Conservation (phyloP, 1,140 invertebrate genomes). For the Homarus americanus region DNA sequence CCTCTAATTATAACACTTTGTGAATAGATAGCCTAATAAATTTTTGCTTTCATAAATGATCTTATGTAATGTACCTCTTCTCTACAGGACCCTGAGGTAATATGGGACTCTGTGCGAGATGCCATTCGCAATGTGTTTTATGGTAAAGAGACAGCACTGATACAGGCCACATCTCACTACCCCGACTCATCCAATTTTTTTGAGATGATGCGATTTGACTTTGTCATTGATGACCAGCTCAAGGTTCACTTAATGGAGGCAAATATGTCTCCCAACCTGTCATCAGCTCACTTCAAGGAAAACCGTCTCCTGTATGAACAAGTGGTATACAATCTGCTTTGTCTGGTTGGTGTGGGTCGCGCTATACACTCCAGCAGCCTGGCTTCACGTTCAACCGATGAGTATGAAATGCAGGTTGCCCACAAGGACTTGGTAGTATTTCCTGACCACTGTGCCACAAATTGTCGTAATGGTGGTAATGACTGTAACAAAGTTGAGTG, state of each 20-base stretch:
- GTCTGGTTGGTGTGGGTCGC: slow-evolving; percentile 81
- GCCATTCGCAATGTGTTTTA: slow-evolving; percentile 87
- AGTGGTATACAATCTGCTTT: slow-evolving; percentile 91
- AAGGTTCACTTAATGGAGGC: slow-evolving; percentile 96
- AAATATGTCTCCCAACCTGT: slow-evolving; percentile 98
- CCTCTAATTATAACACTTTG: no score
- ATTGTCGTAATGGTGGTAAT: slow-evolving; percentile 83
- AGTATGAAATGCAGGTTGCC: slow-evolving; percentile 85
- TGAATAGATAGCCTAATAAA: no score
- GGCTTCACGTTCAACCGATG: slow-evolving; percentile 76
- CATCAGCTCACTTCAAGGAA: slow-evolving; percentile 92
- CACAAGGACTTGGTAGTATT: slow-evolving; percentile 89
- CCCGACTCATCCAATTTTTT: slow-evolving; percentile 89
- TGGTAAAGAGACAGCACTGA: slow-evolving; percentile 85
- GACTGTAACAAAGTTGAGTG: slow-evolving; percentile 86
- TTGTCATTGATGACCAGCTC: slow-evolving; percentile 92
- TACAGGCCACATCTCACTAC: slow-evolving; percentile 78
- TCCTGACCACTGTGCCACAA: slow-evolving; percentile 84
- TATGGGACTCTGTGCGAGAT: slow-evolving; percentile 91
- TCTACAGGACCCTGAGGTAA: slow-evolving; percentile 81
- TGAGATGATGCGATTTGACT: slow-evolving; percentile 96
- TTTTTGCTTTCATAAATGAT: background rate
- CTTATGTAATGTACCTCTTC: background rate
- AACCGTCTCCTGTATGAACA: slow-evolving; percentile 95
- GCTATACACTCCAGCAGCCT: slow-evolving; percentile 73